Conservation (phyloP, 2,113 vertebrate genomes). For the Neogobius melanostomus region DNA sequence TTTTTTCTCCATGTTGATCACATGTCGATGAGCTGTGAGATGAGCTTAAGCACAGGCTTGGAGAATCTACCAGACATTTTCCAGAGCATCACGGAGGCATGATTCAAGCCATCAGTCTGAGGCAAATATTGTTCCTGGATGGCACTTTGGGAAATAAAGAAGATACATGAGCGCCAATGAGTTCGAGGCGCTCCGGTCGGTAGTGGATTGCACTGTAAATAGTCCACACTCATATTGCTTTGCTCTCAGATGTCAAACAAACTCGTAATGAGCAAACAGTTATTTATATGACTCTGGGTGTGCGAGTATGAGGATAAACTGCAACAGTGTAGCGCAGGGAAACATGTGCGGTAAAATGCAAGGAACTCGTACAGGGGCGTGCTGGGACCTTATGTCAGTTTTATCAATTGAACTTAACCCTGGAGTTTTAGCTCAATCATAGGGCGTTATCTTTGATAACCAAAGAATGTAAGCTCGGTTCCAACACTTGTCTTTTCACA, state of each 20-base stretch:
- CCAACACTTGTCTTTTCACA: too few species aligned
- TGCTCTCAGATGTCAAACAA: constrained; percentile 8
- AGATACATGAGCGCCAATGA: not conserved
- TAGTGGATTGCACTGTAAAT: not conserved
- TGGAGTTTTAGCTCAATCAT: too few species aligned
- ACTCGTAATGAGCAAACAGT: constrained; percentile 5
- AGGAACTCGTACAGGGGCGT: not conserved
- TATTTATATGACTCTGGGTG: not conserved
- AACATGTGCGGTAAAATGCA: not conserved
- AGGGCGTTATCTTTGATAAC: too few species aligned
- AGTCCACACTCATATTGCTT: not conserved
- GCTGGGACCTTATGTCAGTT: too few species aligned
- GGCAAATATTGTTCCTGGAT: not conserved
- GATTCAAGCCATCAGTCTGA: not conserved
- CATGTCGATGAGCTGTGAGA: constrained; percentile 6
- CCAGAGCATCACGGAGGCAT: not conserved
- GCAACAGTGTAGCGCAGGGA: not conserved
- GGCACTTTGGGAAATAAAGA: constrained; percentile 4
- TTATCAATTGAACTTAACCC: too few species aligned
- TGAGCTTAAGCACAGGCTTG: not conserved
- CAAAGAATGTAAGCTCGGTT: too few species aligned
- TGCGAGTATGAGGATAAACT: not conserved
- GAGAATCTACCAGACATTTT: not conserved
- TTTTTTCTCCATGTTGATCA: constrained; percentile 15
- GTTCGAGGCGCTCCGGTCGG: not conserved